A percentile compares a stretch with the other conserved stretches of the same genome.
phyloP scores from a whole-genome alignment of 1,140 invertebrate genomes.

The Zaprionus ghesquierei region DNA sequence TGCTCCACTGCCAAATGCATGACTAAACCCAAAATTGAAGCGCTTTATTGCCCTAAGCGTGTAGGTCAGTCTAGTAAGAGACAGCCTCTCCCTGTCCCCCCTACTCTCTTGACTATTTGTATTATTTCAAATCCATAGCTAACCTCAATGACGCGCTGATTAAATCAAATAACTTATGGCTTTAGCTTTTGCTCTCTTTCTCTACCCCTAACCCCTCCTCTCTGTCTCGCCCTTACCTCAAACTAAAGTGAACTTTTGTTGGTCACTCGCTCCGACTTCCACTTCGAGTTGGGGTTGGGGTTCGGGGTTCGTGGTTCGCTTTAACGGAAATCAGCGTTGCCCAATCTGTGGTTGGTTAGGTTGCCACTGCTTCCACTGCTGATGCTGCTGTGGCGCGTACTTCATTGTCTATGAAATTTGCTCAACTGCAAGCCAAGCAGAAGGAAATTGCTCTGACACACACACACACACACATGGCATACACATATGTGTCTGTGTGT shows the following conservation, averaged over 20 bases:
- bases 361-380: slow-evolving; percentile 6
- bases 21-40: slow-evolving; percentile 15
- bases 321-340: slow-evolving; percentile 74
- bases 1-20: neutral
- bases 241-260: slow-evolving; percentile 4
- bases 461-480: slow-evolving; percentile 28
- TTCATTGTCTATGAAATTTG: slow-evolving; percentile 80
- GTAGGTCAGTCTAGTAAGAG: neutral
- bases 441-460: slow-evolving; percentile 74
- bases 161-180: slow-evolving; percentile 80
- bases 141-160: slow-evolving; percentile 73
- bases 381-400: slow-evolving; percentile 54
- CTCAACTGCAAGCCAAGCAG: slow-evolving; percentile 78
- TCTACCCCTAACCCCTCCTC: neutral
- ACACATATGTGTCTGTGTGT: slow-evolving; percentile 12
- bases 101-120: neutral
- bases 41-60: neutral
- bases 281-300: neutral
- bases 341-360: slow-evolving; percentile 62
- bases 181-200: slow-evolving; percentile 33
- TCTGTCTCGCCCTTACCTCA: neutral
- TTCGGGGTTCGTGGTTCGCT: slow-evolving; percentile 2
- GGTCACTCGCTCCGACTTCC: neutral
- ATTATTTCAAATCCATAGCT: slow-evolving; percentile 57
- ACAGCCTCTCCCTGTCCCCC: neutral